Evolutionary conservation across 2,797 vertebrate genomes (phyloP).

Genomic region (Vireo griseus): DNA sequence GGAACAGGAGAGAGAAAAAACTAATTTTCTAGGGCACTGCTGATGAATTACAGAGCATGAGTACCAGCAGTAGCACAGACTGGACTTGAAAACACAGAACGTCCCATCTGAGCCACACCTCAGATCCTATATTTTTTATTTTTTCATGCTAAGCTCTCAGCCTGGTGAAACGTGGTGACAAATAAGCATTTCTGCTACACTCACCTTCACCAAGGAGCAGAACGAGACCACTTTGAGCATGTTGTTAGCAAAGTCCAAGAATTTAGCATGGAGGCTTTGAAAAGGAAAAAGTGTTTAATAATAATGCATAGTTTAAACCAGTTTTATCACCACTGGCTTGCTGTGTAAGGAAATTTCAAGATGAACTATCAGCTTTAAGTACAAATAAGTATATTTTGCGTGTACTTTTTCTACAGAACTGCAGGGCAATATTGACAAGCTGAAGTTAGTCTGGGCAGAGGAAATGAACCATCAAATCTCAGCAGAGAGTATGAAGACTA

Average conservation of each 20-base stretch:
- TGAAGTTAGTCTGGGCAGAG: constrained; percentile 32
- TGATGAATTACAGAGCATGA: background rate
- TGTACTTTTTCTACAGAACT: background rate
- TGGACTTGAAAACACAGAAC: background rate
- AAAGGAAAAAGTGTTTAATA: background rate
- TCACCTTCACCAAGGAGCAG: background rate
- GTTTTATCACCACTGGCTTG: background rate
- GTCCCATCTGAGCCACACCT: background rate
- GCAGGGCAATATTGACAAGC: constrained; percentile 14
- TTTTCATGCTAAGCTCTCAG: background rate
- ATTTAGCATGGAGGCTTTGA: background rate
- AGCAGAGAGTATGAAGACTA: constrained; percentile 12
- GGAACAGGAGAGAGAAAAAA: background rate
- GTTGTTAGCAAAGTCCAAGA: background rate
- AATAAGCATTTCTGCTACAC: background rate
- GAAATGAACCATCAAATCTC: constrained; percentile 58
- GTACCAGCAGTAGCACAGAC: background rate
- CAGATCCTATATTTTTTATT: background rate
- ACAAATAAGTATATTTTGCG: constrained; percentile 13
- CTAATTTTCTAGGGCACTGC: background rate
- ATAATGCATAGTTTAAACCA: background rate
- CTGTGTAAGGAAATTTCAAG: constrained; percentile 6
- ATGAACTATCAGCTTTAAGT: background rate
- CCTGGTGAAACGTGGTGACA: background rate
- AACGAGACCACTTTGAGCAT: accelerated